These are phyloP conservation scores for Cephalotes varians DNA, from an alignment of 2,888 invertebrate genomes.

Conservation along the genomic window DNA sequence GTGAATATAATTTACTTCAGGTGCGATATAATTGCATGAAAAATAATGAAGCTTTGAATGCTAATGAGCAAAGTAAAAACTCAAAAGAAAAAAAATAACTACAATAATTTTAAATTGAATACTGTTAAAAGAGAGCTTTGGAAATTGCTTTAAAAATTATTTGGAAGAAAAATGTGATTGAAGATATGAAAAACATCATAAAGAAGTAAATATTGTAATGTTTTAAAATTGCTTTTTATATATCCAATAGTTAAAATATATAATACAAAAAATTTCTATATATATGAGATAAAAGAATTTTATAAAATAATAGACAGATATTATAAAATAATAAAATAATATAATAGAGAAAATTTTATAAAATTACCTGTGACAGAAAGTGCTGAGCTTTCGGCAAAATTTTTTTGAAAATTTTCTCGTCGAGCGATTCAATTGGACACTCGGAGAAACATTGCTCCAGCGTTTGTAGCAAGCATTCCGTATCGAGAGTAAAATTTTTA, in stretches of 20 bases:
- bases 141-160: background rate
- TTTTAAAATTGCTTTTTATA: background rate
- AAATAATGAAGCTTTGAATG: background rate
- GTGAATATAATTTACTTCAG: constrained; percentile 1
- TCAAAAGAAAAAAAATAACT: background rate
- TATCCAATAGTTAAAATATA: background rate
- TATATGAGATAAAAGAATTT: too few species aligned
- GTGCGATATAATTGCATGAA: background rate
- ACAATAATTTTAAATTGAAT: background rate
- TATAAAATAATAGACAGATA: too few species aligned
- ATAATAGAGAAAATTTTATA: background rate
- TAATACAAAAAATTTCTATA: background rate
- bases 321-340: too few species aligned
- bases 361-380: constrained; percentile 70
- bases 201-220: background rate
- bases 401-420: constrained; percentile 70
- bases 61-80: background rate
- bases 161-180: background rate
- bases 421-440: constrained; percentile 56
- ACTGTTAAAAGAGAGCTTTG: background rate
- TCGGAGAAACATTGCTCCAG: constrained; percentile 54
- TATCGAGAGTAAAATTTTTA: constrained; percentile 24
- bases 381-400: constrained; percentile 61
- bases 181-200: background rate
- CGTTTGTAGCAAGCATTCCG: constrained; percentile 6